These are phyloP conservation scores for Mus minutoides DNA, from an alignment of 2,797 vertebrate genomes.

Conservation along the genomic window DNA sequence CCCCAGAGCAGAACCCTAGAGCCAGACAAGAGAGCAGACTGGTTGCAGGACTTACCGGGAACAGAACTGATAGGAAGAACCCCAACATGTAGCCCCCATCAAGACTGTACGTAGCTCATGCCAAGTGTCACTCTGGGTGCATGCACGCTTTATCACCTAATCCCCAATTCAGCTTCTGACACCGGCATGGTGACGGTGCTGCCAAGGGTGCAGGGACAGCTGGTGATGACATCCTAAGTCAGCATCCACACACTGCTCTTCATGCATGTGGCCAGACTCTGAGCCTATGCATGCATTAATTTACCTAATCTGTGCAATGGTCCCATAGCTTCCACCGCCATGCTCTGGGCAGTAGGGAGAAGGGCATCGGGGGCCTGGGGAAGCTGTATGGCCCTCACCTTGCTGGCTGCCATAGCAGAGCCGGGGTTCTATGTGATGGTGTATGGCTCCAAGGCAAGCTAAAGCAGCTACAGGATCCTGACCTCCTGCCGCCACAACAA, in stretches of 20 bases:
- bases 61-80: not conserved
- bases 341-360: accelerated
- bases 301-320: not conserved
- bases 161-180: not conserved
- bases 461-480: not conserved
- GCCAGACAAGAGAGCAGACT: not conserved
- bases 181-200: accelerated
- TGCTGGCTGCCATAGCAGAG: not conserved
- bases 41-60: not conserved
- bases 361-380: not conserved
- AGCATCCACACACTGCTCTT: accelerated
- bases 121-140: not conserved
- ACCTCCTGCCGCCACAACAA: not conserved
- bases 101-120: not conserved
- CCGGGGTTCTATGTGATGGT: too few relatives aligned
- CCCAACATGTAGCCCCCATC: accelerated
- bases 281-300: not conserved
- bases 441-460: not conserved
- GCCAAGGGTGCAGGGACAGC: not conserved
- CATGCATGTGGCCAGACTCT: accelerated
- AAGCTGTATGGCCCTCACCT: not conserved
- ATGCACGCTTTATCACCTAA: accelerated
- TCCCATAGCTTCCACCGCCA: accelerated
- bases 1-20: conserved; percentile 95
- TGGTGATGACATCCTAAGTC: not conserved